A percentile compares a stretch with the other conserved stretches of the same genome.
phyloP scores from a whole-genome alignment of 2,797 vertebrate species.

The Tamandua tetradactyla region DNA sequence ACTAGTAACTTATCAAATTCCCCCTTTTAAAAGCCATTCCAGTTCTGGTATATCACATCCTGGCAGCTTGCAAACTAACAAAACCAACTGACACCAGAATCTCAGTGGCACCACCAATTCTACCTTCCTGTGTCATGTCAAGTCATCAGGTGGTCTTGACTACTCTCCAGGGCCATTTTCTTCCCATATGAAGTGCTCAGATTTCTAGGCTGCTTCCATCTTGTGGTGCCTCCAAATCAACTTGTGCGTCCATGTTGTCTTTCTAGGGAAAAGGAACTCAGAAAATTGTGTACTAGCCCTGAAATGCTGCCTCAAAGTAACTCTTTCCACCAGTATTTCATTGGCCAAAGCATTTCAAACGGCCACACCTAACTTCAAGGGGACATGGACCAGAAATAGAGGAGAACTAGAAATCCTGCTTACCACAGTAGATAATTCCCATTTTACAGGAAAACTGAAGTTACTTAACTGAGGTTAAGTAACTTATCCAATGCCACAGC shows the following conservation, averaged over 20 bases:
- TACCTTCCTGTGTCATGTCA: background rate
- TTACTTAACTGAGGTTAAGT: background rate
- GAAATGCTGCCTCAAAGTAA: background rate
- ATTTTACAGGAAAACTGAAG: background rate
- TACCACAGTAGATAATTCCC: background rate
- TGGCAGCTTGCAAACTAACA: too few relatives aligned
- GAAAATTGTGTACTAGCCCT: background rate
- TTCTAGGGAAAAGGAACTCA: background rate
- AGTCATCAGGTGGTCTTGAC: background rate
- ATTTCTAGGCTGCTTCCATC: background rate
- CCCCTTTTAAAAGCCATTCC: too few relatives aligned
- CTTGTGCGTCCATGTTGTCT: background rate
- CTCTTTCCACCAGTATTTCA: background rate
- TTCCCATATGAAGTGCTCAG: background rate
- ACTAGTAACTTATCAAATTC: too few relatives aligned
- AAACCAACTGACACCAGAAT: background rate
- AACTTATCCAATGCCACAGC: background rate
- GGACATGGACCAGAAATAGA: background rate
- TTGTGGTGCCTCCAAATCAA: background rate
- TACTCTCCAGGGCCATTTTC: background rate
- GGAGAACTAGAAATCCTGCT: background rate
- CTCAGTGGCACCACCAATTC: background rate
- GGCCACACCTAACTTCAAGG: background rate
- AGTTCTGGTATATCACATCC: too few relatives aligned
- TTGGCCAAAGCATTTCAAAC: background rate